Conservation (phyloP, 35 echinoderm and acorn worm species). For the Strongylocentrotus purpuratus region DNA sequence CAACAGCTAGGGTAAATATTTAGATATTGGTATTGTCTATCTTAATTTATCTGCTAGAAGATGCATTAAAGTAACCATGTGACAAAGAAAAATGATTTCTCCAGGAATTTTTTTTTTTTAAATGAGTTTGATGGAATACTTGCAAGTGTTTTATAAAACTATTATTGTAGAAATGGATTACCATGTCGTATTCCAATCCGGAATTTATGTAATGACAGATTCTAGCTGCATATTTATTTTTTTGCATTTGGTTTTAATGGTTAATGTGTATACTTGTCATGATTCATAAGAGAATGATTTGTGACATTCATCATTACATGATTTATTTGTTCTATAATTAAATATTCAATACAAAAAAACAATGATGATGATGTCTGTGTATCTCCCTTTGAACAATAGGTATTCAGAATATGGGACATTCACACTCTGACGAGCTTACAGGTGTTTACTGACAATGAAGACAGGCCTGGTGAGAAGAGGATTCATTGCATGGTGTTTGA, state of each 20-base stretch:
- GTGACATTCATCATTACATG: neutral
- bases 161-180: too few species aligned
- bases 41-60: neutral
- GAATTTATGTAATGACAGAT: too few species aligned
- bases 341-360: neutral
- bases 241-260: too few species aligned
- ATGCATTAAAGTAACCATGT: too few species aligned
- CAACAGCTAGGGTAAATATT: slow-evolving; percentile 92
- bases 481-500: slow-evolving; percentile 97
- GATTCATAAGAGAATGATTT: neutral
- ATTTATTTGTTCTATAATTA: neutral
- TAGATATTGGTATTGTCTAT: neutral
- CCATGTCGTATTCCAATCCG: too few species aligned
- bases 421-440: slow-evolving; percentile 95
- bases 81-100: too few species aligned
- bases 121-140: too few species aligned
- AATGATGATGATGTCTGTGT: neutral
- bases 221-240: too few species aligned
- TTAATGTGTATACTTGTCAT: neutral
- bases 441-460: slow-evolving; percentile 98
- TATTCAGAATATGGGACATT: slow-evolving; percentile 97
- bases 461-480: slow-evolving; percentile 93
- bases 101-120: too few species aligned
- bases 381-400: slow-evolving; percentile 32
- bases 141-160: too few species aligned